Percentiles rank a stretch among this genome's conserved stretches.
phyloP scores from a whole-genome alignment of 92 coral and sea anemone genomes.

The Umimayanthus chanpuru region DNA sequence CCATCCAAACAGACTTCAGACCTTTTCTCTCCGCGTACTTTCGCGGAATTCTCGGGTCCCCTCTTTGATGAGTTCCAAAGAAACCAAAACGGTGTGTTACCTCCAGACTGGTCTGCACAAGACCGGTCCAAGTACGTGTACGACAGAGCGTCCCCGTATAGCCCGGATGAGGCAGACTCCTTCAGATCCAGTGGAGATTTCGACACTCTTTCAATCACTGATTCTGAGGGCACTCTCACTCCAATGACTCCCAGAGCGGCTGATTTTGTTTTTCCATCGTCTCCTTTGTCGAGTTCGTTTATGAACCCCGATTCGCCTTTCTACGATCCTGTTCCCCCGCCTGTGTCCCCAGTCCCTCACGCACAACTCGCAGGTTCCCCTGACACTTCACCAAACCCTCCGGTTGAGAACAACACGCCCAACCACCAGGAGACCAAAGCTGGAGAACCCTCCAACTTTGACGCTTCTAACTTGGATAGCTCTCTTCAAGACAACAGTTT shows the following conservation, averaged over 20 bases:
- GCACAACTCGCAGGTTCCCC: neutral
- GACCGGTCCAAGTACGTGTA: neutral
- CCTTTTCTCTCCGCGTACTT: conserved; percentile 35
- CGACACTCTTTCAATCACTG: conserved; percentile 24
- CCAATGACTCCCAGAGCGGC: conserved; percentile 33
- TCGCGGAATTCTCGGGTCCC: conserved; percentile 37
- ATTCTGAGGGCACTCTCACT: conserved; percentile 40
- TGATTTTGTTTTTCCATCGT: conserved; percentile 10
- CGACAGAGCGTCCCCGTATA: conserved; percentile 4
- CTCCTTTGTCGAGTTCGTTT: neutral
- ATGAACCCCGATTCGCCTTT: conserved; percentile 14
- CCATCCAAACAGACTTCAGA: conserved; percentile 5
- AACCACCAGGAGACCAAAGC: neutral
- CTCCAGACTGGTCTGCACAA: neutral
- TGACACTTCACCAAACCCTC: neutral
- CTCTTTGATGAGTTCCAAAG: conserved; percentile 30
- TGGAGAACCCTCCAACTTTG: neutral
- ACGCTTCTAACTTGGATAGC: neutral
- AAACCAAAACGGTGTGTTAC: conserved; percentile 2
- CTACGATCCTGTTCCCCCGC: conserved; percentile 40
- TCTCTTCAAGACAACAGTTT: conserved; percentile 20
- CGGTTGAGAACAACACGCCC: too few relatives aligned
- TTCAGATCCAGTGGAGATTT: conserved; percentile 41
- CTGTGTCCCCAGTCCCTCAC: neutral
- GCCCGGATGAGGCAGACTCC: conserved; percentile 28